These are phyloP conservation scores for Sebastes oblongus DNA, from an alignment of 2,797 vertebrate species.

Conservation along the genomic window DNA sequence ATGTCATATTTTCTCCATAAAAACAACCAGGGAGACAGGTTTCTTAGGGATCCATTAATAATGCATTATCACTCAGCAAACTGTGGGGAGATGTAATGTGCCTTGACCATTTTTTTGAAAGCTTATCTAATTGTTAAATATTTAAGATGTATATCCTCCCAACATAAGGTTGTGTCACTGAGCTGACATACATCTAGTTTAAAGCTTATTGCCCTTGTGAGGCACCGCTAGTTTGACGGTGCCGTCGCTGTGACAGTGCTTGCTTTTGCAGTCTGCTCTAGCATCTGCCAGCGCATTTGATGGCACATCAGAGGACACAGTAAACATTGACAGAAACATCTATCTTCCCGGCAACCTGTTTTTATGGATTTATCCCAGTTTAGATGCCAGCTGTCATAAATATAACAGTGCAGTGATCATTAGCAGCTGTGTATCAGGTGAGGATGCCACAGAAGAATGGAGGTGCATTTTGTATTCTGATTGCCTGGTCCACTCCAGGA, in stretches of 20 bases:
- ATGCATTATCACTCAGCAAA: conserved; percentile 42
- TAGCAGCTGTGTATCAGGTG: conserved; percentile 27
- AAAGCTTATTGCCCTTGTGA: conserved; percentile 43
- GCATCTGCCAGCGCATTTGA: conserved; percentile 59
- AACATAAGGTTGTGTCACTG: conserved; percentile 51
- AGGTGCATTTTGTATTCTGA: conserved; percentile 4
- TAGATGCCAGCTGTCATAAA: conserved; percentile 40
- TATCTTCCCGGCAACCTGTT: conserved; percentile 48
- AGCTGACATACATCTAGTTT: conserved; percentile 34
- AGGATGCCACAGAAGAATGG: background rate
- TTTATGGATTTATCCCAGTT: conserved; percentile 51
- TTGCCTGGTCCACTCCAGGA: conserved; percentile 20
- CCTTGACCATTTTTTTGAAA: conserved; percentile 31
- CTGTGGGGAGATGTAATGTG: conserved; percentile 32
- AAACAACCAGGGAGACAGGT: background rate
- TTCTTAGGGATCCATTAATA: conserved; percentile 45
- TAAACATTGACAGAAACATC: conserved; percentile 70
- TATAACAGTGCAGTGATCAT: conserved; percentile 34
- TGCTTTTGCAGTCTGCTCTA: conserved; percentile 47
- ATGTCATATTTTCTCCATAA: conserved; percentile 3
- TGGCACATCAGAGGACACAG: conserved; percentile 61
- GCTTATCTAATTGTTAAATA: conserved; percentile 57
- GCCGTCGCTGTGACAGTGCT: conserved; percentile 30
- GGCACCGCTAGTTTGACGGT: conserved; percentile 4
- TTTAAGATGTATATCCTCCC: conserved; percentile 39